A percentile compares a stretch with the other conserved stretches of the same genome.
These are phyloP conservation scores for Sympetrum striolatum DNA, from an alignment of 2,888 invertebrate genomes.

Conservation along the genomic window DNA sequence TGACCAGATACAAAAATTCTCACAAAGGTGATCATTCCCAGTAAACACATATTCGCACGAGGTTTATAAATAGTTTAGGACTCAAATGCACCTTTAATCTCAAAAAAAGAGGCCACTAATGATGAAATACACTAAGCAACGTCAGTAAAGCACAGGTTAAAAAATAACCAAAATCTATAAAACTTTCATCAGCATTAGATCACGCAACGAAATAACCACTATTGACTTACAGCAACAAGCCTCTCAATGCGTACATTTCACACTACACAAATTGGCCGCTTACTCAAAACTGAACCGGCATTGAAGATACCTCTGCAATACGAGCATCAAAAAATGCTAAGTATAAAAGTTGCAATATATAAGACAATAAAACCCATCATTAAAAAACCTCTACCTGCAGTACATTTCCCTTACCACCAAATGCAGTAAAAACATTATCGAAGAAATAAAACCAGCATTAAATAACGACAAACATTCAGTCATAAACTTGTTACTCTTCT, in stretches of 20 bases:
- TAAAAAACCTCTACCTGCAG: conserved; percentile 16
- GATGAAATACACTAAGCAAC: conserved; percentile 9
- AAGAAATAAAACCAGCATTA: conserved; percentile 4
- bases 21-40: conserved; percentile 13
- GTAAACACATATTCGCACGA: conserved; percentile 11
- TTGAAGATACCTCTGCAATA: conserved; percentile 10
- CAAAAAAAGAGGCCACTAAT: conserved; percentile 12
- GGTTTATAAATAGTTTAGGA: conserved; percentile 10
- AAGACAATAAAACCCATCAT: background rate
- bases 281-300: background rate
- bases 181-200: background rate
- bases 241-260: background rate
- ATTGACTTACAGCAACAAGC: background rate
- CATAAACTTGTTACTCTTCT: conserved; percentile 23
- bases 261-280: conserved; percentile 24
- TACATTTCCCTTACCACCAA: conserved; percentile 8
- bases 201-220: background rate
- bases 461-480: conserved; percentile 26
- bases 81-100: conserved; percentile 11
- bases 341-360: background rate
- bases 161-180: background rate
- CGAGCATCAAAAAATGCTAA: background rate
- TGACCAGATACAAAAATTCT: conserved; percentile 40
- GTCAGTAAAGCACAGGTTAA: background rate
- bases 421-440: background rate